Percentiles rank a stretch among this genome's conserved stretches.
Conservation (phyloP, 2,797 vertebrate species). For the Eutrigla gurnardus region DNA sequence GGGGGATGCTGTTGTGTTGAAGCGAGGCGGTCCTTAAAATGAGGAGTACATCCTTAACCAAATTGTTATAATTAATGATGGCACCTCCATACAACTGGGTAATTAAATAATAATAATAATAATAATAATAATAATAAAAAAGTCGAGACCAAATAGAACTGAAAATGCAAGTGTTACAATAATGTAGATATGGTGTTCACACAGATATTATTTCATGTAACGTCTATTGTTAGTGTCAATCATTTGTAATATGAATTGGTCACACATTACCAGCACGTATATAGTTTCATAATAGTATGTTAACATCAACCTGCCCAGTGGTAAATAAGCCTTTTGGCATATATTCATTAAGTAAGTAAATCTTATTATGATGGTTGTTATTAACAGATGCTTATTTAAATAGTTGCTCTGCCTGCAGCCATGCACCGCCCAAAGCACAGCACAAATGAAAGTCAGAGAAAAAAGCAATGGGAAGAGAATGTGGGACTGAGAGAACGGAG, state of each 20-base stretch:
- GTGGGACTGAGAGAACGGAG: conserved; percentile 67
- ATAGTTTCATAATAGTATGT: not conserved
- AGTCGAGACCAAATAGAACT: not conserved
- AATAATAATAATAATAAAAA: not conserved
- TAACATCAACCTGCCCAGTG: not conserved
- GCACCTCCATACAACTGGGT: conserved; percentile 26
- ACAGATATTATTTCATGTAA: not conserved
- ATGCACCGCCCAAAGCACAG: conserved; percentile 37
- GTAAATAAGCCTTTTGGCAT: not conserved
- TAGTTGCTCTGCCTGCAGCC: conserved; percentile 21
- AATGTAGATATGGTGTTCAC: not conserved
- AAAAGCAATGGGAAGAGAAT: conserved; percentile 59
- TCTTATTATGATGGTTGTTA: not conserved
- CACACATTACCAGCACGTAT: no score
- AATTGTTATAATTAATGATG: conserved; percentile 21
- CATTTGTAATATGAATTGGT: not conserved
- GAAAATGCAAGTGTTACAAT: not conserved
- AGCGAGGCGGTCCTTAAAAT: not conserved
- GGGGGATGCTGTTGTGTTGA: conserved; percentile 36
- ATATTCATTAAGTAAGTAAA: not conserved
- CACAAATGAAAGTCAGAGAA: conserved; percentile 51
- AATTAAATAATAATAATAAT: conserved; percentile 10
- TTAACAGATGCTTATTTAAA: conserved; percentile 7
- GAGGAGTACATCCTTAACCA: conserved; percentile 34
- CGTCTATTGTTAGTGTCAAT: not conserved